phyloP scores from a whole-genome alignment of 1,140 invertebrate species.

The Eriocheir sinensis region DNA sequence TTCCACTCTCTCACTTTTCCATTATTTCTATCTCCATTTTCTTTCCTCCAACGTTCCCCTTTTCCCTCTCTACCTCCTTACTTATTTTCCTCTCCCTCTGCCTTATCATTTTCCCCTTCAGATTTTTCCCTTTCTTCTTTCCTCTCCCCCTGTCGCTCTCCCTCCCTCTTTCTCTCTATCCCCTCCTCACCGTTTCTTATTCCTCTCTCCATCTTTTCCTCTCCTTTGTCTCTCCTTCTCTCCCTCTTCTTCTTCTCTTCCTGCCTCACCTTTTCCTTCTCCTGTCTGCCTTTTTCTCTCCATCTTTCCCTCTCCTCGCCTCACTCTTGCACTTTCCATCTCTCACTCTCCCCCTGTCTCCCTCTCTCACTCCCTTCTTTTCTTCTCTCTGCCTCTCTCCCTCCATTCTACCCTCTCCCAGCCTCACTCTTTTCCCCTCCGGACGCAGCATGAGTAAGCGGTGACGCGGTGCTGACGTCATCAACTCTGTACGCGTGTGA shows the following conservation, averaged over 20 bases:
- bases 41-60: not conserved
- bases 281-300: not conserved
- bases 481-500: not conserved
- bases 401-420: too few relatives aligned
- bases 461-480: slow-evolving; percentile 11
- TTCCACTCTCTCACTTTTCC: not conserved
- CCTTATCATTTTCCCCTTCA: not conserved
- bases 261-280: not conserved
- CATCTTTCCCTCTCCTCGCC: not conserved
- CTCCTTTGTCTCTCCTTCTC: too few relatives aligned
- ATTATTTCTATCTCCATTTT: not conserved
- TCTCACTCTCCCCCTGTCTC: too few relatives aligned
- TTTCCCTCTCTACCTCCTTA: not conserved
- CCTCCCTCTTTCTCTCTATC: not conserved
- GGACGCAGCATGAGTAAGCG: not conserved
- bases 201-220: not conserved
- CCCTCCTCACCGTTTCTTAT: not conserved
- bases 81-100: not conserved
- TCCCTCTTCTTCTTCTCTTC: not conserved
- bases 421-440: too few relatives aligned
- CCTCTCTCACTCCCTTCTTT: not conserved
- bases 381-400: not conserved
- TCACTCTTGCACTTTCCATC: not conserved
- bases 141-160: not conserved
- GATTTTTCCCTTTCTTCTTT: not conserved